These are phyloP conservation scores for Petrocephalus zakoni DNA, from an alignment of 2,113 vertebrate genomes.

Conservation along the genomic window DNA sequence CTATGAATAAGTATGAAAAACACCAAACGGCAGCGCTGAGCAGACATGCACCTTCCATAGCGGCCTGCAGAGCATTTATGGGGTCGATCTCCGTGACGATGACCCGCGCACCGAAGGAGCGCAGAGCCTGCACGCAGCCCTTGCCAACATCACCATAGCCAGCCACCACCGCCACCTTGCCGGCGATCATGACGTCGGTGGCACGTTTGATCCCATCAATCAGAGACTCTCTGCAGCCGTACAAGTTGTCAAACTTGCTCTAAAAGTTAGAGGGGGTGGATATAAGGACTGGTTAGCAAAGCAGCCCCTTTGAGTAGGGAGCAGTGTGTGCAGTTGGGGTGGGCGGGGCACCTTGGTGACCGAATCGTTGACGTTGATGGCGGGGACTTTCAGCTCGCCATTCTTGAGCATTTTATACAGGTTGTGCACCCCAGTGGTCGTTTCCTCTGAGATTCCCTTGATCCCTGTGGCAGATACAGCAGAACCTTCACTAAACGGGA, in stretches of 20 bases:
- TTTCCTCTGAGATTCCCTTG: constrained; percentile 89
- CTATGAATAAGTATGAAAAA: neutral
- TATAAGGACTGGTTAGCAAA: neutral
- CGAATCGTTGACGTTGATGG: constrained; percentile 96
- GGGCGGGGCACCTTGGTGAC: constrained; percentile 81
- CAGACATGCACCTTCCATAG: constrained; percentile 82
- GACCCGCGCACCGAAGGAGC: constrained; percentile 85
- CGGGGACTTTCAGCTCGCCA: constrained; percentile 83
- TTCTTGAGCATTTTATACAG: constrained; percentile 92
- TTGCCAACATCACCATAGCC: constrained; percentile 96
- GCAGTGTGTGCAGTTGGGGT: neutral
- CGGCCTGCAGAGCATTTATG: constrained; percentile 92
- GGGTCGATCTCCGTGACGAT: constrained; percentile 94
- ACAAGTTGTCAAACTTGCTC: constrained; percentile 99
- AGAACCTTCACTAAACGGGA: neutral
- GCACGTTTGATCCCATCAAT: constrained; percentile 97
- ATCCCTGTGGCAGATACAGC: constrained; percentile 63
- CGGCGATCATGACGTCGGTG: constrained; percentile 97
- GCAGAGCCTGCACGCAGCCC: constrained; percentile 89
- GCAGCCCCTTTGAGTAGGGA: too few species aligned
- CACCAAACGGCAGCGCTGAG: constrained; percentile 44
- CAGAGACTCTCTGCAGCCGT: constrained; percentile 94
- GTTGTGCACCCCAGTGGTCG: constrained; percentile 95
- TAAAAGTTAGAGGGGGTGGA: constrained; percentile 35
- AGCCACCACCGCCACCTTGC: constrained; percentile 91